Evolutionary conservation across 2,797 vertebrate genomes (phyloP).

Genomic region (Cheirogaleus major): DNA sequence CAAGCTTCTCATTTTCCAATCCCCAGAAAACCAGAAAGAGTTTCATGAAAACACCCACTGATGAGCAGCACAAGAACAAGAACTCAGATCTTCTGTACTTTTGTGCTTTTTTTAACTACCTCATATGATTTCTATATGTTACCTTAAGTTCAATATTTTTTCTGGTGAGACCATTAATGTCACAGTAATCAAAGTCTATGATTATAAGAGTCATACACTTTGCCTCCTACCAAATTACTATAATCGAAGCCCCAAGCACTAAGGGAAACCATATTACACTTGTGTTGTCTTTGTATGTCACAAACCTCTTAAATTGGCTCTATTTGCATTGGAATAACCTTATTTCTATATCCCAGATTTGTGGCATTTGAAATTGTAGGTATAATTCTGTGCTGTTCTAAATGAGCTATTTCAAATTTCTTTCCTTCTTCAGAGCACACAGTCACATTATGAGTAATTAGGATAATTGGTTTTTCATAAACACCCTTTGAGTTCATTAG

Average conservation of each 20-base stretch:
- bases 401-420: slow-evolving; percentile 62
- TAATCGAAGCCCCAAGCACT: neutral
- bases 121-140: neutral
- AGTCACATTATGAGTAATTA: slow-evolving; percentile 68
- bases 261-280: neutral
- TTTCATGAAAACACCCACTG: neutral
- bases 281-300: neutral
- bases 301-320: neutral
- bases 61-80: neutral
- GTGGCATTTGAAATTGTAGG: slow-evolving; percentile 48
- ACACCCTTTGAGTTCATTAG: slow-evolving; percentile 64
- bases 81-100: neutral
- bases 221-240: slow-evolving; percentile 17
- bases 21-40: neutral
- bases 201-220: neutral
- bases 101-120: neutral
- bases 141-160: neutral
- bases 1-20: neutral
- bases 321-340: slow-evolving; percentile 51
- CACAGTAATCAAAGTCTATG: neutral
- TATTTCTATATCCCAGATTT: slow-evolving; percentile 47
- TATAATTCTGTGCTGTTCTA: slow-evolving; percentile 42
- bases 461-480: slow-evolving; percentile 75
- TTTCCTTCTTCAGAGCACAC: slow-evolving; percentile 55
- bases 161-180: neutral